Evolutionary conservation across 1,140 invertebrate genomes (phyloP), one percentile per base, ranked within the genome.

Genomic region (Battus philenor): DNA sequence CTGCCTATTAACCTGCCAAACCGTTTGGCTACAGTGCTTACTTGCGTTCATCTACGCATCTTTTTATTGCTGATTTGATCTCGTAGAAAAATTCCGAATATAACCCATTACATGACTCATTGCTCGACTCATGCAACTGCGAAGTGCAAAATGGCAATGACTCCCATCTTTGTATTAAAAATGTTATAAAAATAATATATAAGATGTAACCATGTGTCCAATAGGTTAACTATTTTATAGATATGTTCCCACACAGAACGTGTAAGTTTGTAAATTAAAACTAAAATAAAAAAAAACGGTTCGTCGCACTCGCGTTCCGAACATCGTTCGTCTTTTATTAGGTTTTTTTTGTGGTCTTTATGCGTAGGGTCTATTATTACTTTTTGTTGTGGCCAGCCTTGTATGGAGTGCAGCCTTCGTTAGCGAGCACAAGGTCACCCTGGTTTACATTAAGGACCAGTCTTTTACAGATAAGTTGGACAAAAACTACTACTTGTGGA

Each of bases 321-420:
- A 63, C 66, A 63, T 54, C 53, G 51, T 50, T 43, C 44, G 20
- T 54, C 50, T 62, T 71, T 67, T 71, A 61, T 67, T 67, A 46
- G 53, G 57, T 66, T 62, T 81, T 78, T 79, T 79, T 73, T 77
- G 68, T 74, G 68, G 68, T 76, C 64, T 79, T 71, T 67, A 74
- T 61, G 55, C 54, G 64, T 54, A 49, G 44, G 34, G 33, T 48
- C 55, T 68, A 63, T 67, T 71, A 58, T 70, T 68, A 59, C 59
- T 64, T 74, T 71, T 77, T 77, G 63, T 69, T 66, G 61, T 62
- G 53, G 38, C 49, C 51, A 68, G 59, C 64, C 68, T 69, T 73
- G 62, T 78, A 68, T 53, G 68, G 67, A 49, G 55, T 58, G 68
- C 68, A 81, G 74, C 77, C 77, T 78, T 76, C 74, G 72, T 71